A percentile compares a stretch with the other conserved stretches of the same genome.
phyloP scores from a whole-genome alignment of 2,797 vertebrate genomes.

The Merluccius polli region DNA sequence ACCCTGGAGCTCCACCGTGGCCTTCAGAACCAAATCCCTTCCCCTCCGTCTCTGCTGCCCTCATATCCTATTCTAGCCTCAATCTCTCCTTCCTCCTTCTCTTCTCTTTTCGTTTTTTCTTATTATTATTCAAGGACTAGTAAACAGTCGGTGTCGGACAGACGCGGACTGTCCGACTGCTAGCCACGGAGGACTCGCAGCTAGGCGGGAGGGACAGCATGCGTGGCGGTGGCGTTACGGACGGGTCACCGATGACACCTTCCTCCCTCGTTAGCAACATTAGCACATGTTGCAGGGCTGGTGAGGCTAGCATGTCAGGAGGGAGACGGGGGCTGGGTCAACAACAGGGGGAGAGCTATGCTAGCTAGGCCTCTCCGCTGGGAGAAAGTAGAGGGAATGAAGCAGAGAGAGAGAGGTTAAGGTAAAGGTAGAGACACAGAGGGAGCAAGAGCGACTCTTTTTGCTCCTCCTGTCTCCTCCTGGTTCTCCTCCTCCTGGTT shows the following conservation, averaged over 20 bases:
- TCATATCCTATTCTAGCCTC: slow-evolving; percentile 51
- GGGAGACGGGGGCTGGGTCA: slow-evolving; percentile 10
- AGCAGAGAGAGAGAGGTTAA: slow-evolving; percentile 14
- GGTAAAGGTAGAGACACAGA: not conserved
- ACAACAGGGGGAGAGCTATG: slow-evolving; percentile 48
- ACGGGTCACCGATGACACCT: slow-evolving; percentile 68
- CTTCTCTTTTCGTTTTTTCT: not conserved
- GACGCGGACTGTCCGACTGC: slow-evolving; percentile 50
- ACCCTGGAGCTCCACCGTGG: slow-evolving; percentile 61
- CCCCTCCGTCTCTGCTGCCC: slow-evolving; percentile 44
- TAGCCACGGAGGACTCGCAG: slow-evolving; percentile 26
- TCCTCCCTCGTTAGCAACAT: slow-evolving; percentile 39
- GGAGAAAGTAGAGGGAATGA: slow-evolving; percentile 3
- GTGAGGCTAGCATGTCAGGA: slow-evolving; percentile 41
- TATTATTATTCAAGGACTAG: slow-evolving; percentile 58
- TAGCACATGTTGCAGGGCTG: slow-evolving; percentile 66
- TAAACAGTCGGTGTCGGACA: slow-evolving; percentile 58
- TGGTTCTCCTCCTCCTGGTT: slow-evolving; percentile 82
- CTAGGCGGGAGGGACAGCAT: slow-evolving; percentile 57
- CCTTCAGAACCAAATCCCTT: slow-evolving; percentile 67
- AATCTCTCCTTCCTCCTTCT: slow-evolving; percentile 1
- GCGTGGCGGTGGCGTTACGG: slow-evolving; percentile 71
- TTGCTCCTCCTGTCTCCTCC: slow-evolving; percentile 53
- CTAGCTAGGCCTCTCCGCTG: slow-evolving; percentile 42
- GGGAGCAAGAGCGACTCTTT: not conserved